Evolutionary conservation across 2,797 vertebrate genomes (phyloP).

Genomic region (Platalea minor): DNA sequence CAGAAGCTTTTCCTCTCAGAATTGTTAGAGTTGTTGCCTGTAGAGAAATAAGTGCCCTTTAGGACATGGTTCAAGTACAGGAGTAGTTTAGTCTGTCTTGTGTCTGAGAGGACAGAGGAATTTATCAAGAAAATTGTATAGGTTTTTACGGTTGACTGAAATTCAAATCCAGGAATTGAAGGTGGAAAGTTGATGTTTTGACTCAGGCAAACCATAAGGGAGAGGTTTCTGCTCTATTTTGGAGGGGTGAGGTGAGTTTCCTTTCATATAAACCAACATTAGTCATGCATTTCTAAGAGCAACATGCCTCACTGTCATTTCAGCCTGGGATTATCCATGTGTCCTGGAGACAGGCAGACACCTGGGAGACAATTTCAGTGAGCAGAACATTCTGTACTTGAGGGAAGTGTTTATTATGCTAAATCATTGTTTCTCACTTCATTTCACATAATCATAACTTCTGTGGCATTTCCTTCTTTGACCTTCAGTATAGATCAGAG

Average conservation of each 20-base stretch:
- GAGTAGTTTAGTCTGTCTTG: conserved; percentile 58
- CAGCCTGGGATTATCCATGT: conserved; percentile 31
- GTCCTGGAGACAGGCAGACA: conserved; percentile 53
- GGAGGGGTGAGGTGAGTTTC: neutral
- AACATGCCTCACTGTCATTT: neutral
- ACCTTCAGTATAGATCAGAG: conserved; percentile 72
- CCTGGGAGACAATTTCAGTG: conserved; percentile 60
- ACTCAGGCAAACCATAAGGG: neutral
- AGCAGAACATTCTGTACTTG: conserved; percentile 62
- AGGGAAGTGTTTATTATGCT: conserved; percentile 66
- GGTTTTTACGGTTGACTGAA: conserved; percentile 25
- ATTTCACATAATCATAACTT: conserved; percentile 76
- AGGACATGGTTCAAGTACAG: conserved; percentile 37
- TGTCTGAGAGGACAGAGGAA: conserved; percentile 8
- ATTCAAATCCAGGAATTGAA: conserved; percentile 5
- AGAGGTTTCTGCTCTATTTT: neutral
- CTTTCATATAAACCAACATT: neutral
- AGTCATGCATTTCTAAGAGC: conserved; percentile 16
- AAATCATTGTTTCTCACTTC: conserved; percentile 75
- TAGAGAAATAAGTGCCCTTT: conserved; percentile 35
- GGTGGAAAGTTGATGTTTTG: conserved; percentile 4
- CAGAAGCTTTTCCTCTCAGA: conserved; percentile 50
- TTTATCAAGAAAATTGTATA: conserved; percentile 1
- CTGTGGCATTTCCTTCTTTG: conserved; percentile 64
- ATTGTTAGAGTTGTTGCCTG: neutral